Evolutionary conservation across 2,113 vertebrate genomes (phyloP).

Genomic region (Poeciliopsis prolifica): DNA sequence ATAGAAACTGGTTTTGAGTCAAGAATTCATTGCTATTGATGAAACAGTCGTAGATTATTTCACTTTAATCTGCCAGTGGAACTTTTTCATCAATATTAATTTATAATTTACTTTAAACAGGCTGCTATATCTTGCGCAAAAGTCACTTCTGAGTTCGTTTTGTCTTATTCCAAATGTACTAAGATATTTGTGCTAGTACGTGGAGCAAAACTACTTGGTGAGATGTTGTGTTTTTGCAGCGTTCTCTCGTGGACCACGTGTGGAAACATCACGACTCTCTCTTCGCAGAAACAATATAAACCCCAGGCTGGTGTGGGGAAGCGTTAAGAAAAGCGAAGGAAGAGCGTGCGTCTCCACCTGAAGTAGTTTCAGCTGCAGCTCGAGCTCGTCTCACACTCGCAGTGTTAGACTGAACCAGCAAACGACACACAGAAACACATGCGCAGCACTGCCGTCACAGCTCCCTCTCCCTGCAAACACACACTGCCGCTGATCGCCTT

Average conservation of each 20-base stretch:
- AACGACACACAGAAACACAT: conserved; percentile 34
- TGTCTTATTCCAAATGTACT: no score
- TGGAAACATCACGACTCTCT: conserved; percentile 41
- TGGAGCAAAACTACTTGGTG: no score
- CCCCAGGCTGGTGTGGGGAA: conserved; percentile 20
- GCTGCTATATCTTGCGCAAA: no score
- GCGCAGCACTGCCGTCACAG: conserved; percentile 67
- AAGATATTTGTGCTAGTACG: no score
- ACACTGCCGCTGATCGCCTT: conserved; percentile 78
- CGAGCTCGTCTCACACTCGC: conserved; percentile 66
- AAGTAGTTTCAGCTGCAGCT: conserved; percentile 55
- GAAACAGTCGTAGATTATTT: no score
- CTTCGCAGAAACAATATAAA: conserved; percentile 30
- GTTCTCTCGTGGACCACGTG: conserved; percentile 58
- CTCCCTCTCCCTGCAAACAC: conserved; percentile 25
- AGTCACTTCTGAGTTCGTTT: no score
- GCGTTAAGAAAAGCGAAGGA: background rate
- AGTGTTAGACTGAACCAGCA: conserved; percentile 75
- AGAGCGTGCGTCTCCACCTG: conserved; percentile 14
- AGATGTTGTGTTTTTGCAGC: no score
- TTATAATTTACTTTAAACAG: no score
- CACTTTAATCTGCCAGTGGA: no score
- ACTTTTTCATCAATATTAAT: no score
- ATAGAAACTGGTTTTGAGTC: no score
- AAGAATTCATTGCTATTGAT: no score